Base-by-base conservation (phyloP, 2,797 vertebrate genomes). In the Columba guinea region DNA sequence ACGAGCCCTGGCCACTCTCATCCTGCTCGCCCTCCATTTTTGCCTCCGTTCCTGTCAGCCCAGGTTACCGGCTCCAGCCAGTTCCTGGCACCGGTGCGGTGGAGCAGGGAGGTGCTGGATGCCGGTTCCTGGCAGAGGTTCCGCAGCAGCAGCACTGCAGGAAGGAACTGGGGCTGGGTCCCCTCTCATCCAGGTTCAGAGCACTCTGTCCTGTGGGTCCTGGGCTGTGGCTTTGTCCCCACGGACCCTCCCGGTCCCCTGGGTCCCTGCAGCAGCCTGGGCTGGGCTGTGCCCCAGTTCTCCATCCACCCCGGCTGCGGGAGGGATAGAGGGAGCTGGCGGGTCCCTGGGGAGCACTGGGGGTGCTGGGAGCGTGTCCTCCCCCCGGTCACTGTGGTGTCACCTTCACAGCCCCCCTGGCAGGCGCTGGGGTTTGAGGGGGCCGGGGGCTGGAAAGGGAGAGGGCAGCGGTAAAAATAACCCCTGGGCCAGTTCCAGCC, bases 401-500 rank as follows among this genome's bases (percentile, higher is more conserved):
- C 49, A 68, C 9, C 4, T 53, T 63, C 0, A 1, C 81, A 32
- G 84, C 27, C 48, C 84, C 79, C 75, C 10, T 5, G 30, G 64
- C n/a, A 4, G 84, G 41, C 3, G 2, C 27, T 14, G 82, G 79
- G 16, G 16, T 19, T 18, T 44, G 37, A 74, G 83, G 37, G 74
- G 56, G 32, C 65, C 0, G 26, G 49, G 34, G 84, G 22, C 58
- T 58, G 75, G 87, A 89, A 90, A 81, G 89, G 85, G 90, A 93
- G 87, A 94, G 92, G 82, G 56, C 81, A 90, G 63, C 0, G 26
- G 20, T 94, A 94, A 97, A 97, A 97, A 97, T 97, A 97, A 86
- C 83, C 78, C 56, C 71, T 86, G 95, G 73, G 86, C 84, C 27
- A 26, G 63, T 78, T 95, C 84, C 93, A 87, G 90, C 92, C 86